Percentiles rank a stretch among this genome's conserved stretches.
These are phyloP conservation scores for Diprion similis DNA, from an alignment of 1,140 invertebrate genomes.

Conservation along the genomic window DNA sequence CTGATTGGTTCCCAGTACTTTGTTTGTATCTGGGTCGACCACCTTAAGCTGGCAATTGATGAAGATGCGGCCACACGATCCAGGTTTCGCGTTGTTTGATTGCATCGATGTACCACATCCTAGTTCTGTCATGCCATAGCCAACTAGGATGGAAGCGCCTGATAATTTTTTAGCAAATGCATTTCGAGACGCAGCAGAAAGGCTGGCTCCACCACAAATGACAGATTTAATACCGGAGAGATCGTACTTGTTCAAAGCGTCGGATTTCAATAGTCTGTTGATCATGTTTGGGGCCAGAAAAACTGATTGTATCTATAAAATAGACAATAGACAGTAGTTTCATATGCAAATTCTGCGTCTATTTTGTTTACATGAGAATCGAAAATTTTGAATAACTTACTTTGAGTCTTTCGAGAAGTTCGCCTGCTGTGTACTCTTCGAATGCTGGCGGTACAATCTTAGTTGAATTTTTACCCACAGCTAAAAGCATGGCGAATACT, in stretches of 20 bases:
- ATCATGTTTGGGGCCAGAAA: constrained; percentile 36
- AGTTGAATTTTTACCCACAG: constrained; percentile 46
- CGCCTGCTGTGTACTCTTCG: constrained; percentile 61
- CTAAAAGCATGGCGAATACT: constrained; percentile 19
- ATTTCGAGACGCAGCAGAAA: not conserved
- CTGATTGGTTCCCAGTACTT: constrained; percentile 43
- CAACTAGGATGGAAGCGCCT: not conserved
- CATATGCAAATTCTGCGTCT: not conserved
- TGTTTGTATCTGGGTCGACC: constrained; percentile 49
- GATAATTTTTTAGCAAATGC: not conserved
- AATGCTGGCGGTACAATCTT: constrained; percentile 61
- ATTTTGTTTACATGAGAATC: not conserved
- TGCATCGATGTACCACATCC: constrained; percentile 15
- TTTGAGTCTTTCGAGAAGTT: constrained; percentile 57
- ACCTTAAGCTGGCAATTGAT: constrained; percentile 42
- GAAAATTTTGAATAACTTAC: constrained; percentile 21
- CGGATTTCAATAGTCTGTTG: constrained; percentile 34
- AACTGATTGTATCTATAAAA: constrained; percentile 25
- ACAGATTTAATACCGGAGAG: constrained; percentile 33
- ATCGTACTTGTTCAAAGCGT: constrained; percentile 32
- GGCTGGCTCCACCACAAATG: not conserved
- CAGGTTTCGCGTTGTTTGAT: constrained; percentile 15
- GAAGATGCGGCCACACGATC: constrained; percentile 39
- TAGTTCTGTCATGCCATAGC: constrained; percentile 30
- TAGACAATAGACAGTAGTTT: not conserved